Base-by-base conservation (phyloP, 92 coral and sea anemone genomes). In the Plumapathes pennacea region DNA sequence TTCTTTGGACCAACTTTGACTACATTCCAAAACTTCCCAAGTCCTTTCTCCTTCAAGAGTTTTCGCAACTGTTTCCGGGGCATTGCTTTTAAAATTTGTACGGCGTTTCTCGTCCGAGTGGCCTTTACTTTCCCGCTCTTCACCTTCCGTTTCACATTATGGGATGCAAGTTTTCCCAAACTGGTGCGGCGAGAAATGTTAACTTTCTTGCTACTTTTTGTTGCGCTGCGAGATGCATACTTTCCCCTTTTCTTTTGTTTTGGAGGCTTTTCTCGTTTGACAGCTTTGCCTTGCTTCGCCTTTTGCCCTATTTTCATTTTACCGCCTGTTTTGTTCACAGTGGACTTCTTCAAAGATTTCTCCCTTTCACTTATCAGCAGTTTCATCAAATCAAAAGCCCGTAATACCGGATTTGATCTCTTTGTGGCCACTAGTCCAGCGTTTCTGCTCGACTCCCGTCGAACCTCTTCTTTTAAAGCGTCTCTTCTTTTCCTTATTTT, bases 351-450 rank as follows among this genome's bases (percentile, higher is more conserved):
- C 22, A 50, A 33, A 38, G 50, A 25, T 74, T 21, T 11, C 37
- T 67, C n/a, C 44, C 38, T 42, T 66, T 65, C 48, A 82, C 52
- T 3, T 71, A 56, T 46, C 81, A 64, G 32, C 67, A 82, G 26
- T 75, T n/a, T n/a, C n/a, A n/a, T n/a, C n/a, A n/a, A n/a, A n/a
- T n/a, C n/a, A n/a, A n/a, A n/a, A n/a, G n/a, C n/a, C n/a, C n/a
- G n/a, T n/a, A n/a, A n/a, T n/a, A n/a, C n/a, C n/a, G n/a, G n/a
- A n/a, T n/a, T n/a, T 74, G 45, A 3, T 48, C 56, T 22, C 62
- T 45, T 57, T 52, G 81, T 0, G 83, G 78, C 44, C 74, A 54
- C 44, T 45, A 48, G 25, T 79, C 46, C 12, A 82, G 45, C 25
- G 68, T 61, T 28, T 51, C 40, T 66, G 4, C 62, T 51, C 52